Percentiles rank a stretch among this genome's conserved stretches.
Evolutionary conservation across 2,888 invertebrate genomes (phyloP).

Genomic region (Eristalinus aeneus): DNA sequence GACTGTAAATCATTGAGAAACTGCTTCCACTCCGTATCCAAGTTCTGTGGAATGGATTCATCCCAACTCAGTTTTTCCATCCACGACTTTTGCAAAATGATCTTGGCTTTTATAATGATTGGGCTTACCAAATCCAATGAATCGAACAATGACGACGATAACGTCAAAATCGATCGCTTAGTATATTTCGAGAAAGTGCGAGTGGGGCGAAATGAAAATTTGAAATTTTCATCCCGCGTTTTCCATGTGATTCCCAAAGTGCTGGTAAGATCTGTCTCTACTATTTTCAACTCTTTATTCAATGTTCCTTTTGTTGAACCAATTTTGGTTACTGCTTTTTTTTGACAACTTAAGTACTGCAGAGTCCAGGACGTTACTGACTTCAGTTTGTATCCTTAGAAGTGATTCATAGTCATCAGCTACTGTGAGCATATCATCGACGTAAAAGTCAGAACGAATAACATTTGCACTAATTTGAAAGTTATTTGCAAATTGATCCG

Average conservation of each 20-base stretch:
- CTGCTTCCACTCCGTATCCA: slow-evolving; percentile 14
- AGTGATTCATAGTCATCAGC: too few relatives aligned
- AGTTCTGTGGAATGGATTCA: slow-evolving; percentile 18
- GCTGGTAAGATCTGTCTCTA: slow-evolving; percentile 32
- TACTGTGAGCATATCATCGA: too few relatives aligned
- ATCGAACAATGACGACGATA: slow-evolving; percentile 46
- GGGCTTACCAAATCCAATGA: slow-evolving; percentile 46
- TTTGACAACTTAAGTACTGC: slow-evolving; percentile 18
- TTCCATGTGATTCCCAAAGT: slow-evolving; percentile 39
- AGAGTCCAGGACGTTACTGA: slow-evolving; percentile 29
- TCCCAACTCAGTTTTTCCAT: slow-evolving; percentile 49
- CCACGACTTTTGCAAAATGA: slow-evolving; percentile 63
- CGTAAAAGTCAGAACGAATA: too few relatives aligned
- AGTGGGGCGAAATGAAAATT: slow-evolving; percentile 23
- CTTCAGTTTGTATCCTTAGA: background rate
- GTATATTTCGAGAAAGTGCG: slow-evolving; percentile 5
- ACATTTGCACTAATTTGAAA: too few relatives aligned
- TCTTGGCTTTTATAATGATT: slow-evolving; percentile 55
- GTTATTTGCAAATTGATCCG: slow-evolving; percentile 64
- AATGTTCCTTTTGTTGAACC: background rate
- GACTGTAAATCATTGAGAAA: slow-evolving; percentile 11
- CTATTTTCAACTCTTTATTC: slow-evolving; percentile 20
- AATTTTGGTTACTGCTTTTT: background rate
- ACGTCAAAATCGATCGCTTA: slow-evolving; percentile 9
- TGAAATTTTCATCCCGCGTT: slow-evolving; percentile 26